phyloP scores from a whole-genome alignment of 2,888 invertebrate genomes.

The Sinohyriopsis cumingii region DNA sequence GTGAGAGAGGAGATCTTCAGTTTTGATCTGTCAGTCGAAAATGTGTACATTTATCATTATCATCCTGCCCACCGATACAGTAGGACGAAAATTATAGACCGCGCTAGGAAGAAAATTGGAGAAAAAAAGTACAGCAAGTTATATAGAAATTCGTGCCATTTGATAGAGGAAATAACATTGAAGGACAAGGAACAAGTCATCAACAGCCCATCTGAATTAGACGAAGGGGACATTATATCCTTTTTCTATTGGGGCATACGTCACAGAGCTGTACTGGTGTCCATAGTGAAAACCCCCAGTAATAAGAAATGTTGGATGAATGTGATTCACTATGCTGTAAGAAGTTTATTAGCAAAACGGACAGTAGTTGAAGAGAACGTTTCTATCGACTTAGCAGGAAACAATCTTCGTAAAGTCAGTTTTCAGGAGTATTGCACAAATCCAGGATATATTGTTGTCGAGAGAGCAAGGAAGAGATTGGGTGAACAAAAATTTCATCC shows the following conservation, averaged over 20 bases:
- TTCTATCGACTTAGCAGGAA: slow-evolving; percentile 2
- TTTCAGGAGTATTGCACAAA: slow-evolving; percentile 14
- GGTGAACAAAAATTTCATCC: slow-evolving; percentile 16
- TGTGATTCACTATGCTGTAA: slow-evolving; percentile 17
- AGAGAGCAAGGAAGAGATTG: slow-evolving; percentile 14
- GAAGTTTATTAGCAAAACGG: slow-evolving; percentile 7
- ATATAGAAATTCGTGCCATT: slow-evolving; percentile 9
- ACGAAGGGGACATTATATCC: slow-evolving; percentile 11
- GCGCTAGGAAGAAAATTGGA: slow-evolving; percentile 15
- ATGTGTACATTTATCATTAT: slow-evolving; percentile 18
- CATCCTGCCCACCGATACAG: too few species aligned
- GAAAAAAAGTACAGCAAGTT: slow-evolving; percentile 9
- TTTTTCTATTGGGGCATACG: slow-evolving; percentile 16
- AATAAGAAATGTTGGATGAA: background rate
- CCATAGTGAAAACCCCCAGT: slow-evolving; percentile 2
- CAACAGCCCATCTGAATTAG: slow-evolving; percentile 1
- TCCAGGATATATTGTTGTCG: slow-evolving; percentile 5
- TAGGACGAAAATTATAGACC: slow-evolving; percentile 7
- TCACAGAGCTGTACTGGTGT: slow-evolving; percentile 17
- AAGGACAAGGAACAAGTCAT: slow-evolving; percentile 9
- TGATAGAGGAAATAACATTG: slow-evolving; percentile 8
- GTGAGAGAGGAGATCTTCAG: slow-evolving; percentile 15
- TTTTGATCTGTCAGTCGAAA: slow-evolving; percentile 14
- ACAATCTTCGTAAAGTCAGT: slow-evolving; percentile 7
- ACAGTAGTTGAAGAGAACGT: slow-evolving; percentile 12